Evolutionary conservation across 2,797 vertebrate species (phyloP).

Genomic region (Oreochromis grahami): DNA sequence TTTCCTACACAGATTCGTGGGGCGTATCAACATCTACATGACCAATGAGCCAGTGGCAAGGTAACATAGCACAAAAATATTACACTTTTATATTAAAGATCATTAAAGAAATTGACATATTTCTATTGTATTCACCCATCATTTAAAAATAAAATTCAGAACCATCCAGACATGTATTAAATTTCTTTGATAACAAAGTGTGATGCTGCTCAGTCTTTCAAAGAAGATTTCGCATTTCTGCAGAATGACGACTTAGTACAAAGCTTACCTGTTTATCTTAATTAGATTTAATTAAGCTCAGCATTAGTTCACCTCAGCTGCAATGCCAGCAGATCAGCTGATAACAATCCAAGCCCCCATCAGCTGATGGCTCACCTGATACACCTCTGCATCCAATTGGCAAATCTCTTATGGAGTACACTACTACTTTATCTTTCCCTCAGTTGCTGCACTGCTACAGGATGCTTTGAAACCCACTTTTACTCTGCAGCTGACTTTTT

Average conservation of each 20-base stretch:
- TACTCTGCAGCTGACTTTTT: background rate
- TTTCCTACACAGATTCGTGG: slow-evolving; percentile 85
- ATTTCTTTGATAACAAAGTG: background rate
- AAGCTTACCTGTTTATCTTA: background rate
- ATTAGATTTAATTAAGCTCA: background rate
- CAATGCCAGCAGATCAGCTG: background rate
- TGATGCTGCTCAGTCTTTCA: background rate
- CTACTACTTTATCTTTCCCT: background rate
- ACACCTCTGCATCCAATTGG: background rate
- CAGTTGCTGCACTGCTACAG: background rate
- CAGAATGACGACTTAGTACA: background rate
- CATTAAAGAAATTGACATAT: background rate
- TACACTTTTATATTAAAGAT: background rate
- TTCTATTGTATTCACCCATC: background rate
- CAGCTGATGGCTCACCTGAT: background rate
- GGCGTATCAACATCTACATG: slow-evolving; percentile 93
- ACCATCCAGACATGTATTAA: background rate
- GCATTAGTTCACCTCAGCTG: background rate
- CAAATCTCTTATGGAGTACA: background rate
- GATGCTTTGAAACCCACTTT: background rate
- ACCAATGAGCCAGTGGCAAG: slow-evolving; percentile 88
- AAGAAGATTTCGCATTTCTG: background rate
- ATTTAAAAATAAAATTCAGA: background rate
- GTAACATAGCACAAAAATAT: slow-evolving; percentile 59
- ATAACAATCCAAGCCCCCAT: background rate